These are phyloP conservation scores for Trogon surrucura DNA, from an alignment of 2,113 vertebrate genomes.

Conservation along the genomic window DNA sequence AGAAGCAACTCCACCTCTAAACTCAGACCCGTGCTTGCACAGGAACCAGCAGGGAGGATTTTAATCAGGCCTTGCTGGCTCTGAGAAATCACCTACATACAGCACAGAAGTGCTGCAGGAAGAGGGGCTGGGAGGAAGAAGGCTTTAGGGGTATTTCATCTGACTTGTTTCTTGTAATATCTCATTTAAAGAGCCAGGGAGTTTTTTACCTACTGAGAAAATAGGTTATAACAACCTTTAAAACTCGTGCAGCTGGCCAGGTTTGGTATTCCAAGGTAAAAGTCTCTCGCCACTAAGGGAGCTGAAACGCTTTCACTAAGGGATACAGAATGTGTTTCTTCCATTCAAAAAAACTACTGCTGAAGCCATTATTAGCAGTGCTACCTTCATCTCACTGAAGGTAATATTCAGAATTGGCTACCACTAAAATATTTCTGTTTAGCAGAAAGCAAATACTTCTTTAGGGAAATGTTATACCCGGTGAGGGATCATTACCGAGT, in stretches of 20 bases:
- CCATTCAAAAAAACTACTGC: not conserved
- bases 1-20: not conserved
- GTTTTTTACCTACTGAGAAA: slow-evolving; percentile 52
- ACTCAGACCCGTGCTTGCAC: not conserved
- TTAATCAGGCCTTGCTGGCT: slow-evolving; percentile 59
- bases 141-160: slow-evolving; percentile 27
- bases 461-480: slow-evolving; percentile 1
- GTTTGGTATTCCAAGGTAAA: slow-evolving; percentile 30
- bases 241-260: slow-evolving; percentile 44
- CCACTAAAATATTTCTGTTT: not conserved
- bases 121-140: slow-evolving; percentile 19
- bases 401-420: not conserved
- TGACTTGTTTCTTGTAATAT: slow-evolving; percentile 49
- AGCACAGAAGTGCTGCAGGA: slow-evolving; percentile 18
- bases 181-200: slow-evolving; percentile 47
- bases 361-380: not conserved
- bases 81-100: slow-evolving; percentile 36
- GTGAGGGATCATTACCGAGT: not conserved
- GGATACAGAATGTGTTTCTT: not conserved
- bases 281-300: not conserved
- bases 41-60: slow-evolving; percentile 59
- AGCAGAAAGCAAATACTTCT: slow-evolving; percentile 33
- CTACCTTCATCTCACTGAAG: not conserved
- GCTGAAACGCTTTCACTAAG: not conserved
- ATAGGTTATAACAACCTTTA: slow-evolving; percentile 45